Percentiles rank a stretch among this genome's conserved stretches.
These are phyloP conservation scores for Platichthys flesus DNA, from an alignment of 2,113 vertebrate genomes.

Conservation along the genomic window DNA sequence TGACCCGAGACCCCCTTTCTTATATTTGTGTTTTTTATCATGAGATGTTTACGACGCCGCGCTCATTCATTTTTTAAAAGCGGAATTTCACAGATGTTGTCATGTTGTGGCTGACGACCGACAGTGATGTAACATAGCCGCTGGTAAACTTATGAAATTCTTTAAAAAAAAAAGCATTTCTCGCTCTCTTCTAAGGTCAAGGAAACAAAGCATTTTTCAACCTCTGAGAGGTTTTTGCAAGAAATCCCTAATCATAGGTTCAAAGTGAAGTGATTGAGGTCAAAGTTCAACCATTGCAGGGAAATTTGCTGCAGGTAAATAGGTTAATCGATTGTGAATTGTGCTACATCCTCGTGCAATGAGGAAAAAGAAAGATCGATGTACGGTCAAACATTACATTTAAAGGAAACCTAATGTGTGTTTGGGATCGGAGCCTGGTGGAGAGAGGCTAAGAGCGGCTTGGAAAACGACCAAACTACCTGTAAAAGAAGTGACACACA, in stretches of 20 bases:
- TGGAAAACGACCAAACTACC: neutral
- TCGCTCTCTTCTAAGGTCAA: neutral
- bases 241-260: neutral
- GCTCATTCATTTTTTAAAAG: no score
- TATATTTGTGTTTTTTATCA: no score
- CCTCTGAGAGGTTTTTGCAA: neutral
- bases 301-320: neutral
- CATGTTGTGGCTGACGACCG: no score
- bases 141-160: constrained; percentile 9
- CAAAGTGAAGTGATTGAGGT: neutral
- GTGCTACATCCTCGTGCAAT: constrained; percentile 15
- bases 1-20: no score
- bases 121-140: constrained; percentile 4
- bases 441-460: neutral
- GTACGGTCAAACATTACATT: neutral
- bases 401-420: neutral
- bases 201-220: neutral
- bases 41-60: no score
- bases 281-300: neutral
- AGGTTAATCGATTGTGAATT: neutral
- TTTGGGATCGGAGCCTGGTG: neutral
- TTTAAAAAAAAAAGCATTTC: neutral
- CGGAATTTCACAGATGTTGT: no score
- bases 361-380: constrained; percentile 31
- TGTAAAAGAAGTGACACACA: neutral